Percentiles rank a stretch among this genome's conserved stretches.
Conservation (phyloP, 2,113 vertebrate genomes). For the Numida meleagris region DNA sequence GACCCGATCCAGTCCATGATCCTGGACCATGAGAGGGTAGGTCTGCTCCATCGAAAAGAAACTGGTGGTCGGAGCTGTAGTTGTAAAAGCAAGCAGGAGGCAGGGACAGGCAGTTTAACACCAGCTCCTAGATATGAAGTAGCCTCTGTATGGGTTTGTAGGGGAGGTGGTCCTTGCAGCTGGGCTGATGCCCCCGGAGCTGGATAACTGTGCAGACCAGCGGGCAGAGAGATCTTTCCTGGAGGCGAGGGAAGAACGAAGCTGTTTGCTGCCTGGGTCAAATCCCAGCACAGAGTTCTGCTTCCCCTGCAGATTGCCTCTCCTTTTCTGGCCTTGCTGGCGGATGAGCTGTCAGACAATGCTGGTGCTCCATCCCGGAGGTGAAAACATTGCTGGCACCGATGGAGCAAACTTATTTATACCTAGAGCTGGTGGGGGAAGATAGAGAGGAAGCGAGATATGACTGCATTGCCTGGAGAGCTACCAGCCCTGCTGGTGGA, state of each 20-base stretch:
- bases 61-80: not conserved
- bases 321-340: not conserved
- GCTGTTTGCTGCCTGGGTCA: not conserved
- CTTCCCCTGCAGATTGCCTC: not conserved
- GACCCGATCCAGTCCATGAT: constrained; percentile 70
- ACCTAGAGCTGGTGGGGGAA: not conserved
- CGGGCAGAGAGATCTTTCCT: not conserved
- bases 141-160: not conserved
- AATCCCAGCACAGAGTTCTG: not conserved
- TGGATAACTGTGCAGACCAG: not conserved
- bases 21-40: constrained; percentile 72
- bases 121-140: not conserved
- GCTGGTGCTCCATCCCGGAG: not conserved
- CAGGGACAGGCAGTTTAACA: not conserved
- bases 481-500: not conserved
- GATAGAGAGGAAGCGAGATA: not conserved
- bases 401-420: not conserved
- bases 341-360: not conserved
- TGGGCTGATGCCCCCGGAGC: not conserved
- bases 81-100: not conserved
- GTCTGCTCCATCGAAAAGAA: not conserved
- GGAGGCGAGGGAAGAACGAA: fast-evolving
- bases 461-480: not conserved
- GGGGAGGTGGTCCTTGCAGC: not conserved
- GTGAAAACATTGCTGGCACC: not conserved